Conservation (phyloP, 2,888 invertebrate species). For the Philereme transversata region DNA sequence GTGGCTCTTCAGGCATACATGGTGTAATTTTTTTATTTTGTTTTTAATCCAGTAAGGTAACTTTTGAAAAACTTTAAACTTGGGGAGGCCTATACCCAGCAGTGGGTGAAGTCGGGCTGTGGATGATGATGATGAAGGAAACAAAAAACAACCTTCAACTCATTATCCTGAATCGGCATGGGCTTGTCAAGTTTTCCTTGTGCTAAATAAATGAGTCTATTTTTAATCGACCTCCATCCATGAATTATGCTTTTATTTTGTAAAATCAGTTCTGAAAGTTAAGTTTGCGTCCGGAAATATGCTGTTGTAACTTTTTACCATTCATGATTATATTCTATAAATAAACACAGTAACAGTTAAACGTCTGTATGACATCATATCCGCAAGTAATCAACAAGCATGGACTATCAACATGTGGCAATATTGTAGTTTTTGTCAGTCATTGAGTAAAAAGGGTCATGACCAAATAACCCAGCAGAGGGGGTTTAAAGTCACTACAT, state of each 20-base stretch:
- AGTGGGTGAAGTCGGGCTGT: too few relatives aligned
- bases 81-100: too few relatives aligned
- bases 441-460: slow-evolving; percentile 17
- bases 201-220: slow-evolving; percentile 4
- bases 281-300: slow-evolving; percentile 7
- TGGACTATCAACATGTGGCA: slow-evolving; percentile 1
- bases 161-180: slow-evolving; percentile 1
- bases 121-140: background rate
- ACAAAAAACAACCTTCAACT: background rate
- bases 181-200: slow-evolving; percentile 9
- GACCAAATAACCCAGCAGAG: background rate
- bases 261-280: too few relatives aligned
- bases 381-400: slow-evolving; percentile 13
- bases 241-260: slow-evolving; percentile 1
- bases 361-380: slow-evolving; percentile 9
- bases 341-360: slow-evolving; percentile 4
- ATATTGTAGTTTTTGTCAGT: slow-evolving; percentile 9
- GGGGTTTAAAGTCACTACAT: background rate
- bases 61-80: too few relatives aligned
- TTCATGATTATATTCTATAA: slow-evolving; percentile 11
- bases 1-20: too few relatives aligned
- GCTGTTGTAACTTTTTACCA: slow-evolving; percentile 8
- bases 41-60: too few relatives aligned
- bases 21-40: too few relatives aligned
- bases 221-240: background rate